Conservation (phyloP, 2,888 invertebrate genomes). For the Melanotus villosus region DNA sequence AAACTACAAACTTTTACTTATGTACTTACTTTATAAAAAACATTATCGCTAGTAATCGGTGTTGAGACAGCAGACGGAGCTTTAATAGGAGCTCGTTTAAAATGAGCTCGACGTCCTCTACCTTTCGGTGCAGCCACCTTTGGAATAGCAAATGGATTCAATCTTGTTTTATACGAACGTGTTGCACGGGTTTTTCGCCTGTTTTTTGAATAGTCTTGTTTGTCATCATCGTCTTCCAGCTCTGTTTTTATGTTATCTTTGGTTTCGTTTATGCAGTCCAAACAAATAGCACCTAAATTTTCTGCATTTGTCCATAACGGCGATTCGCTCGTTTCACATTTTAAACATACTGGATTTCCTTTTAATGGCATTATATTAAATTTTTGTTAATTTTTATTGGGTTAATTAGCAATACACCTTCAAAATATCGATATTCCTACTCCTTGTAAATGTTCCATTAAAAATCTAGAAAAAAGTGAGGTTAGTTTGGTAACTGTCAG, state of each 20-base stretch:
- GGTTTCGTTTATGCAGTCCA: constrained; percentile 78
- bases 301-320: constrained; percentile 84
- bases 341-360: constrained; percentile 76
- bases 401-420: neutral
- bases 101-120: constrained; percentile 82
- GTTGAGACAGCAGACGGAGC: constrained; percentile 87
- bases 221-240: constrained; percentile 60
- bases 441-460: too few relatives aligned
- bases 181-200: constrained; percentile 75
- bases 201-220: constrained; percentile 67
- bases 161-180: constrained; percentile 68
- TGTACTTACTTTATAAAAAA: constrained; percentile 78
- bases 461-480: too few relatives aligned
- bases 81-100: constrained; percentile 85
- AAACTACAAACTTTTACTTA: neutral
- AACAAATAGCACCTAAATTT: constrained; percentile 80
- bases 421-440: too few relatives aligned
- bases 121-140: constrained; percentile 73
- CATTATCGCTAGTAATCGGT: constrained; percentile 83
- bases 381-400: neutral
- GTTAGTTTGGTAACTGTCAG: too few relatives aligned
- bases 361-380: constrained; percentile 65
- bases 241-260: constrained; percentile 64
- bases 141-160: constrained; percentile 67
- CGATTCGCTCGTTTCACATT: constrained; percentile 80